Base-by-base conservation (phyloP, 2,113 vertebrate genomes). In the Aythya baeri region DNA sequence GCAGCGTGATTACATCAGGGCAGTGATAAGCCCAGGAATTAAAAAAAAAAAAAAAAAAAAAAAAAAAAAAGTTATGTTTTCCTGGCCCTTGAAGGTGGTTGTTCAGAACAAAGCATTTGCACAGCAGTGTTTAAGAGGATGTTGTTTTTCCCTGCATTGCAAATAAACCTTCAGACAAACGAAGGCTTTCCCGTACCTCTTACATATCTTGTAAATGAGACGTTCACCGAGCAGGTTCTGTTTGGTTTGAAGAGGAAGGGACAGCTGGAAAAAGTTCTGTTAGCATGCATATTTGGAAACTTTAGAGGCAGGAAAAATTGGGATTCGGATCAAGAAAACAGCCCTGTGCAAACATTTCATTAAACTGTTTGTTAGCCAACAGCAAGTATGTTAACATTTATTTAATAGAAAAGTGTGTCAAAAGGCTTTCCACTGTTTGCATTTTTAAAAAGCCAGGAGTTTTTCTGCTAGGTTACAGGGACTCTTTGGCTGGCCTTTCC, bases 291-390 rank as follows among this genome's bases (percentile, higher is more conserved):
- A 6, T 70, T 92, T 55, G 55, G 79, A 86, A 83, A 63, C 63
- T 78, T 76, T 66, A 79, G 52, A 52, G 49, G n/a, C 34, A 5
- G 80, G 83, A 46, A 83, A 88, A 43, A 9, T 70, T 94, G 86
- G 54, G 54, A 70, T 89, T 86, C 57, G 14, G 74, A 76, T 85
- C 6, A 41, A 93, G 75, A 85, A 68, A 76, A 50, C 44, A 73
- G 77, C 65, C 50, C 52, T 83, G 38, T 67, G 77, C 76, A 92
- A 72, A 50, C 38, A 36, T 88, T 84, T 92, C 58, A 58, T 86
- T 93, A 86, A 80, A 78, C 38, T 83, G n/a, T 83, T 92, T 89
- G 79, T 63, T 88, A 55, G 77, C 71, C 79, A 78, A 36, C 74
- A 94, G 83, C 21, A 68, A 91, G 36, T 58, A 73, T 59, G 77